Conservation (phyloP, 2,797 vertebrate genomes). For the Hirundo rustica region DNA sequence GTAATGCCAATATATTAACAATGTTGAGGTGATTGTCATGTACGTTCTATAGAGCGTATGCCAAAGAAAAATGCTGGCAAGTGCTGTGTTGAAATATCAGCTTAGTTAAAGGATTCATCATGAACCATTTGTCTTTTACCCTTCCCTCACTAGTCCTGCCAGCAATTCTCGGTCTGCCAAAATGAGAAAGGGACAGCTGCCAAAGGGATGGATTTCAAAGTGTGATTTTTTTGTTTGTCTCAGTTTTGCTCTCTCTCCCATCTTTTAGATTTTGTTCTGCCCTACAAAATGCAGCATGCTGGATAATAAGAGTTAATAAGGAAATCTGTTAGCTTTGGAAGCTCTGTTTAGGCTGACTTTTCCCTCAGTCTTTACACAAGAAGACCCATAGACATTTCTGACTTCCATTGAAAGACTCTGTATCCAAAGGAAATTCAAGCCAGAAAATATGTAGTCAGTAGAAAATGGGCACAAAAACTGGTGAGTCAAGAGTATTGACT, state of each 20-base stretch:
- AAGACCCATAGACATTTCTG: neutral
- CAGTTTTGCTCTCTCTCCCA: neutral
- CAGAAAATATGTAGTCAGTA: neutral
- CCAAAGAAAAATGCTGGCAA: conserved; percentile 65
- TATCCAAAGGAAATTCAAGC: neutral
- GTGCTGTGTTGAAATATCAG: conserved; percentile 67
- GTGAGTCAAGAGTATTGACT: neutral
- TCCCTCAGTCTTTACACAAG: neutral
- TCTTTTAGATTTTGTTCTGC: neutral
- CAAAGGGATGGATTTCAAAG: conserved; percentile 58
- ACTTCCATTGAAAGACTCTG: neutral
- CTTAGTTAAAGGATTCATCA: conserved; percentile 71
- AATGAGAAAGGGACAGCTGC: conserved; percentile 56
- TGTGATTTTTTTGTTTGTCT: conserved; percentile 27
- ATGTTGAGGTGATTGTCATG: conserved; percentile 55
- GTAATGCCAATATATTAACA: conserved; percentile 64
- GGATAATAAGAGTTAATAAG: conserved; percentile 29
- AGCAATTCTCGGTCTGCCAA: conserved; percentile 55
- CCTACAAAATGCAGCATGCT: neutral
- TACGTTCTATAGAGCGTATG: conserved; percentile 19
- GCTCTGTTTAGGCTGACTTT: neutral
- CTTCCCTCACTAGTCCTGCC: conserved; percentile 62
- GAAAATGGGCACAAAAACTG: neutral
- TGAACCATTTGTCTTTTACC: conserved; percentile 72
- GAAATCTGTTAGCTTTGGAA: conserved; percentile 24